A percentile compares a stretch with the other conserved stretches of the same genome.
Conservation (phyloP, 2,113 vertebrate genomes). For the Cephalopterus ornatus region DNA sequence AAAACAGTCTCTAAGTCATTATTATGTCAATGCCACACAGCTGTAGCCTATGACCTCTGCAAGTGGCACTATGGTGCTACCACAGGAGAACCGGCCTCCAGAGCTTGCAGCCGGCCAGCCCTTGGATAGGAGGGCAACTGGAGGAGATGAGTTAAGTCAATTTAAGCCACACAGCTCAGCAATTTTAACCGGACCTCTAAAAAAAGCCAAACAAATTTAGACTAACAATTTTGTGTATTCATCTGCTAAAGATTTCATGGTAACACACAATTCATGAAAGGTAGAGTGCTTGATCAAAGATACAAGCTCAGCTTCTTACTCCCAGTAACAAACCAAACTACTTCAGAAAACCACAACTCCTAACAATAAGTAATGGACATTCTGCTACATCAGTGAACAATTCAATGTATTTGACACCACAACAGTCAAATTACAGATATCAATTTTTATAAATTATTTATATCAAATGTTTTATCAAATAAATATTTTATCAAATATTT, state of each 20-base stretch:
- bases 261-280: neutral
- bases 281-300: fast-evolving
- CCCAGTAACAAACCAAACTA: neutral
- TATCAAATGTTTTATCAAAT: too few species aligned
- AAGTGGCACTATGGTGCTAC: neutral
- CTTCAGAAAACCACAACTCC: neutral
- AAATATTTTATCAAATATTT: too few species aligned
- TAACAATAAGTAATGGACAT: neutral
- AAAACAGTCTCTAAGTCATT: neutral
- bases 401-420: neutral
- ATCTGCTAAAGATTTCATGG: neutral
- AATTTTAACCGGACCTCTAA: neutral
- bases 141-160: neutral
- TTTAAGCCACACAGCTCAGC: neutral
- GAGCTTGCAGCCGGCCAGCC: neutral
- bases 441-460: too few species aligned
- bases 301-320: neutral
- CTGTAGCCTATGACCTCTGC: neutral
- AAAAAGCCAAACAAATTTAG: neutral
- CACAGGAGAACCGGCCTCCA: neutral
- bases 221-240: neutral
- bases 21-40: neutral
- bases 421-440: neutral
- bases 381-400: neutral
- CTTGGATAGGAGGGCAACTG: neutral